phyloP scores from a whole-genome alignment of 2,113 vertebrate species.

The Chloroceryle aenea region DNA sequence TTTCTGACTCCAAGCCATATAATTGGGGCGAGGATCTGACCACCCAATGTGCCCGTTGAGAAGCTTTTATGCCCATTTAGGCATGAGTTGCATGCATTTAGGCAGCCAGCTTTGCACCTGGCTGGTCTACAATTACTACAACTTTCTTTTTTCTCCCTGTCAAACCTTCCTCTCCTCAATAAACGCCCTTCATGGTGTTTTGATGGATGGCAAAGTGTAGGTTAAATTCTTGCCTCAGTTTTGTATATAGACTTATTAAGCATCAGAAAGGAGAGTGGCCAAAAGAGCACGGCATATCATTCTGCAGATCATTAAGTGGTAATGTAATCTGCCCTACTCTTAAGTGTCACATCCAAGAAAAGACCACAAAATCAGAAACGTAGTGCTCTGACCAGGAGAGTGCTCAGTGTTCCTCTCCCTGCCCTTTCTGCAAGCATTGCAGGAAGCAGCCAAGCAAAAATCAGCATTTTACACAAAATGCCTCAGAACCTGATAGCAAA shows the following conservation, averaged over 20 bases:
- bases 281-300: not conserved
- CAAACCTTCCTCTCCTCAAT: not conserved
- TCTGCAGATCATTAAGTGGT: conserved; percentile 50
- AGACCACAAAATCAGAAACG: conserved; percentile 12
- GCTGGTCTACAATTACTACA: not conserved
- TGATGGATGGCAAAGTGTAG: not conserved
- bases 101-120: not conserved
- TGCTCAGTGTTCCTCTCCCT: not conserved
- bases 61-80: not conserved
- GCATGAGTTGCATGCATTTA: not conserved
- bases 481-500: conserved; percentile 1
- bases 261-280: not conserved
- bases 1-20: not conserved
- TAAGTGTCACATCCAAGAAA: conserved; percentile 45
- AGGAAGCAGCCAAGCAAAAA: conserved; percentile 47
- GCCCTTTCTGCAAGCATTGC: not conserved
- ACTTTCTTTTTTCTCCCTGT: not conserved
- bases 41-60: not conserved
- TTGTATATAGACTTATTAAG: not conserved
- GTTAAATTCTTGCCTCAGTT: not conserved
- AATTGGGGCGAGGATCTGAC: not conserved
- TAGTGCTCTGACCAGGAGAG: not conserved
- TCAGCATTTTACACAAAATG: not conserved
- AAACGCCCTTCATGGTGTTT: not conserved
- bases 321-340: not conserved